Evolutionary conservation across 2,888 invertebrate genomes (phyloP), one percentile per base, ranked within the genome.

Genomic region (Octodonta nipae): DNA sequence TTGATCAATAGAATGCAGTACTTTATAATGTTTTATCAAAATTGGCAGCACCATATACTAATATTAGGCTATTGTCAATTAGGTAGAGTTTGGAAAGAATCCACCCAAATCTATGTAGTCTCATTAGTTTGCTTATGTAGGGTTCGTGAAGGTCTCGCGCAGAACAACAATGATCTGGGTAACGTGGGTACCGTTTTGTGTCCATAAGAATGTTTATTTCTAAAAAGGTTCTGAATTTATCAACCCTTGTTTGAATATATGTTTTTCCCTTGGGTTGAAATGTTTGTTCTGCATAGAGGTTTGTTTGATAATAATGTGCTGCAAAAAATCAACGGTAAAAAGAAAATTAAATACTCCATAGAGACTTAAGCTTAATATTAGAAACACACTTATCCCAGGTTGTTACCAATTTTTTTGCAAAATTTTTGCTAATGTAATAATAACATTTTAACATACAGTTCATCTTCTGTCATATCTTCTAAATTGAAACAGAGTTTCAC

Each of bases 121-220:
- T 27, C 27, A 27, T 27, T 27, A 27, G 27, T 27, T 27, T 27
- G 27, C 27, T 27, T 27, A 27, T 8, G 13, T 27, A 27, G 27
- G 27, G 27, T 12, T 27, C 27, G 27, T 27, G 27, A 10, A 27
- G 27, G 27, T 27, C 27, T 27, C 11, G 27, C 11, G 27, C 27
- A 27, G 13, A 27, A 27, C 27, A 12, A 10, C 27, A 27, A 27
- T 27, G 27, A 27, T 27, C 27, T 27, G n/a, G 27, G 14, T 27
- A 27, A 8, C 27, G 10, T 27, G 27, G 27, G 13, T 27, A 27
- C 4, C 4, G 10, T 27, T 27, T 27, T 3, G 13, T 5, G n/a
- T 13, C 10, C 27, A 27, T 27, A 27, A 27, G 27, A 27, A 27
- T 27, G 13, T 27, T 27, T 27, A 27, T 27, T 12, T 4, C 27